Evolutionary conservation across 2,888 invertebrate genomes (phyloP), one percentile per base, ranked within the genome.

Genomic region (Rambutsinella grinnellia): DNA sequence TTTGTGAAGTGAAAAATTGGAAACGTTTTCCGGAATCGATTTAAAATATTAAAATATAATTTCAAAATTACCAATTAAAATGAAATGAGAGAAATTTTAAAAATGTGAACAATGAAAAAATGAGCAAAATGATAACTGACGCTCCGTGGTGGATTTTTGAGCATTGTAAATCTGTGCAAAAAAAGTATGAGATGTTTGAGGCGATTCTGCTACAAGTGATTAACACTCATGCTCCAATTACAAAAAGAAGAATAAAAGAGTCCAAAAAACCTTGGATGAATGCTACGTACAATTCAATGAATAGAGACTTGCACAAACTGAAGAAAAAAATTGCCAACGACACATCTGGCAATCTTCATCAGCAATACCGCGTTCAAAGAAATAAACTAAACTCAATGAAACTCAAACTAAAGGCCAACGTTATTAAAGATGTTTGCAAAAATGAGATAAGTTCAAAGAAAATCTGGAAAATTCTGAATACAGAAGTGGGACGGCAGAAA

Each of bases 111-210:
- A 21, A 21, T 10, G 46, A 46, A 8, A 8, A 44, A 3, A 60
- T 60, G 60, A 28, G n/a, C 1, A 21, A 60, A 2, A 60, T 60
- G 60, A 44, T 44, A 2, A 1, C 21, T 1, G 15, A 19, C 10
- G 60, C 60, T 2, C 60, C 60, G 1, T 60, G 60, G 60, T 60
- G 60, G 60, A 60, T 60, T 21, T 2, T 60, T 1, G 21, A 60
- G 27, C 17, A 46, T 21, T 44, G 21, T 5, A 8, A 60, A 19
- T 23, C 2, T 3, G 19, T 46, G 3, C 1, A 58, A 13, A 19
- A 58, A 27, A 58, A 58, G 36, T 58, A 58, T 19, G 17, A 58
- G 13, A 19, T 58, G 19, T 58, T 58, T 17, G 19, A 58, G 24
- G 2, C 27, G 1, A 58, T 58, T 21, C n/a, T 58, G 2, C 15